Conservation (phyloP, 2,888 invertebrate species). For the Chromoteleia sp. region DNA sequence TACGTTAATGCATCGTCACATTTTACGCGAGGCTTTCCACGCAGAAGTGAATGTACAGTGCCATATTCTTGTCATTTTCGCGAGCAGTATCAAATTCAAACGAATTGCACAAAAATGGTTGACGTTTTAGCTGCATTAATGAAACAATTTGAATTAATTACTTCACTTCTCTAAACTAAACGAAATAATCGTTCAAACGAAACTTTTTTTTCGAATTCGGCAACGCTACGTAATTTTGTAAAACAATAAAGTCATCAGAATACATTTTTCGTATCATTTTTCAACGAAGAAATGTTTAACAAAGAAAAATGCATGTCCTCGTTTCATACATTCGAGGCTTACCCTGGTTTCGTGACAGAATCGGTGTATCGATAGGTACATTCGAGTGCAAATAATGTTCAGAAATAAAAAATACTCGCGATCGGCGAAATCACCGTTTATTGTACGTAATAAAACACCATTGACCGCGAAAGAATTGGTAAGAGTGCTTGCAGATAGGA, state of each 20-base stretch:
- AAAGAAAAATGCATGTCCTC: too few species aligned
- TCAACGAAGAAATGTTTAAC: too few species aligned
- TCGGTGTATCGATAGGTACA: constrained; percentile 5
- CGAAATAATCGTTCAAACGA: too few species aligned
- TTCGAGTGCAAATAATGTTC: constrained; percentile 19
- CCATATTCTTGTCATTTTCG: constrained; percentile 12
- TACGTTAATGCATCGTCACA: constrained; percentile 54
- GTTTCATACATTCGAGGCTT: neutral
- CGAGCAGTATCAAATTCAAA: constrained; percentile 7
- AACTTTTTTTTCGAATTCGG: too few species aligned
- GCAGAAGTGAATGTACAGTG: constrained; percentile 19
- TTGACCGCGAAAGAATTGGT: constrained; percentile 32
- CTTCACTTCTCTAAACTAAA: too few species aligned
- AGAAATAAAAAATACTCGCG: neutral
- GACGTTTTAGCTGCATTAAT: neutral
- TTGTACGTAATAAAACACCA: constrained; percentile 26
- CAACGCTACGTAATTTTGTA: too few species aligned
- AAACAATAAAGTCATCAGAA: neutral
- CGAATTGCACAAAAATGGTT: neutral
- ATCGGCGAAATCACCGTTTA: constrained; percentile 15
- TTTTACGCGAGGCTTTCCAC: constrained; percentile 26
- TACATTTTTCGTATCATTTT: too few species aligned
- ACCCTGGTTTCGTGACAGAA: too few species aligned
- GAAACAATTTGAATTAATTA: too few species aligned
- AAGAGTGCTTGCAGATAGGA: constrained; percentile 32